Percentiles rank a stretch among this genome's conserved stretches.
Evolutionary conservation across 2,113 vertebrate species (phyloP).

Genomic region (Morone saxatilis): DNA sequence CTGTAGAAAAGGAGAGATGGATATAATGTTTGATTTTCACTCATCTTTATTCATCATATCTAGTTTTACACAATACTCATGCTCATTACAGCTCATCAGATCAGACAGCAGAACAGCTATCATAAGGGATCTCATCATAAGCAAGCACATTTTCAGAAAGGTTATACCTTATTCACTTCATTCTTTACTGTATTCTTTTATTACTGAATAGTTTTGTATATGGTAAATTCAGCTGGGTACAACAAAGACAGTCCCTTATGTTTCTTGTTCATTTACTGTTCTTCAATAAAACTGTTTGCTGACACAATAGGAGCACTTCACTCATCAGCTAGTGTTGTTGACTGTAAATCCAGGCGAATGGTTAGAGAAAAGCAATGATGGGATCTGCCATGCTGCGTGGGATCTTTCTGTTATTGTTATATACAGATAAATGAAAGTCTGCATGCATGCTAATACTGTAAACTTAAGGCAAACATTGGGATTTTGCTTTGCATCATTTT

Average conservation of each 20-base stretch:
- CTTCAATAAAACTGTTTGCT: constrained; percentile 61
- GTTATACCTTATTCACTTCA: not conserved
- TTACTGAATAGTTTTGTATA: not conserved
- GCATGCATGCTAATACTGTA: constrained; percentile 17
- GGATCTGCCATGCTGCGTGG: constrained; percentile 1
- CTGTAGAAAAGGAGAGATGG: not conserved
- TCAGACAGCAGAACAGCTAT: not conserved
- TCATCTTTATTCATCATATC: not conserved
- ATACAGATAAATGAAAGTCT: constrained; percentile 74
- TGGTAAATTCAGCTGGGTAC: not conserved
- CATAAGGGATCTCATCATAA: not conserved
- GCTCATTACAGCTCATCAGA: constrained; percentile 3
- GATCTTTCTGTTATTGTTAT: constrained; percentile 67
- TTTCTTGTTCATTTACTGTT: constrained; percentile 36
- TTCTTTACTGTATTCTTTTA: not conserved
- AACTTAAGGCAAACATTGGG: not conserved
- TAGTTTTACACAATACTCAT: constrained; percentile 1
- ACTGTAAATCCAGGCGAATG: constrained; percentile 74
- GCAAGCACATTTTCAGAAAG: not conserved
- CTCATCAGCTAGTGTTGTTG: constrained; percentile 68
- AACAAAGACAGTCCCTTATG: constrained; percentile 34
- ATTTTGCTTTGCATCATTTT: not conserved
- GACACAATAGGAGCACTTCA: constrained; percentile 51
- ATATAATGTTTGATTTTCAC: constrained; percentile 8
- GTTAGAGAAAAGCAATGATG: constrained; percentile 30